Evolutionary conservation across 2,888 invertebrate species (phyloP).

Genomic region (Drosophila helvetica): DNA sequence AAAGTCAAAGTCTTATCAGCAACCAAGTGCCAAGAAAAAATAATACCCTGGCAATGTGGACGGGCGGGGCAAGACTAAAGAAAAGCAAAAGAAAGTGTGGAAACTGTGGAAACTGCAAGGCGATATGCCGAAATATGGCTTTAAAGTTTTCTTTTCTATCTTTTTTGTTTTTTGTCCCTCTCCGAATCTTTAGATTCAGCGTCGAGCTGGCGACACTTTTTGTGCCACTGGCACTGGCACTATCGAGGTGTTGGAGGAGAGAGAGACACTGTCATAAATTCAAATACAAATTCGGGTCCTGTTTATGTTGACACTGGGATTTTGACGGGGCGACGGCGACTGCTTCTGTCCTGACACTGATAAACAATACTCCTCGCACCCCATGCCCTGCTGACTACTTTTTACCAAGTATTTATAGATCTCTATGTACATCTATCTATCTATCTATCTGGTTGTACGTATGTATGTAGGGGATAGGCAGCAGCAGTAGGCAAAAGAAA

Average conservation of each 20-base stretch:
- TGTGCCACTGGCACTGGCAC: constrained; percentile 34
- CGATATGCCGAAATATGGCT: constrained; percentile 59
- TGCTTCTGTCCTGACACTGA: constrained; percentile 53
- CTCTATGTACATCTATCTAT: neutral
- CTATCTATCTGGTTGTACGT: neutral
- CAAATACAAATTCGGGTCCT: constrained; percentile 59
- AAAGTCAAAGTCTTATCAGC: constrained; percentile 70
- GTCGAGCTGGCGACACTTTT: constrained; percentile 69
- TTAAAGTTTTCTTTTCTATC: constrained; percentile 53
- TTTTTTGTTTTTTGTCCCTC: constrained; percentile 12
- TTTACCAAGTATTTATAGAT: constrained; percentile 15
- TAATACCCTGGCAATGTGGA: neutral
- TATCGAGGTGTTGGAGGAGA: neutral
- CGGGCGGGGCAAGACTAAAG: neutral
- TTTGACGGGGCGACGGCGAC: constrained; percentile 42
- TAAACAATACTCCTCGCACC: constrained; percentile 41
- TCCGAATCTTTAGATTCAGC: constrained; percentile 45
- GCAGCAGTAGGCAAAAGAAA: constrained; percentile 37
- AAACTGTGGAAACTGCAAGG: constrained; percentile 52
- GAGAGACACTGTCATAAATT: constrained; percentile 69
- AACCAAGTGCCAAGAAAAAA: constrained; percentile 62
- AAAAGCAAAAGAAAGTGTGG: constrained; percentile 15
- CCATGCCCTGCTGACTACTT: constrained; percentile 17
- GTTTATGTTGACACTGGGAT: constrained; percentile 53
- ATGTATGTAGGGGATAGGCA: constrained; percentile 3